Conservation (phyloP, 2,797 vertebrate species). For the Cichlasoma orientale region DNA sequence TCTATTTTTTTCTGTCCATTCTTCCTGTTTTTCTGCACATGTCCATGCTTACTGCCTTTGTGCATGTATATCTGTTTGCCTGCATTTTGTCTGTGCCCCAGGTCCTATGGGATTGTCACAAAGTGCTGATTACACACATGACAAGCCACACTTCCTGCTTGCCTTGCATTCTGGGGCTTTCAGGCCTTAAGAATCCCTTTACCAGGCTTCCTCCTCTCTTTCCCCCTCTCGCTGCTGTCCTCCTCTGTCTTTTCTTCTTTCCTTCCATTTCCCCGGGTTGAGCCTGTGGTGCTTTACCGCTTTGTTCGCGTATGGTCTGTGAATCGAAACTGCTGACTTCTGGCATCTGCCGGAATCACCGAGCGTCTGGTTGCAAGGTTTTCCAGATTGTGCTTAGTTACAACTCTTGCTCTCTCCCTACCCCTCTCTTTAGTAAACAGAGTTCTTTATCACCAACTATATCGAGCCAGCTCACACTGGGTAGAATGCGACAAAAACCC, state of each 20-base stretch:
- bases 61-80: slow-evolving; percentile 65
- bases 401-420: slow-evolving; percentile 21
- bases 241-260: slow-evolving; percentile 50
- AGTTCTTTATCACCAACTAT: slow-evolving; percentile 57
- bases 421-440: slow-evolving; percentile 52
- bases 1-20: slow-evolving; percentile 22
- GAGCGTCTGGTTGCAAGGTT: slow-evolving; percentile 49
- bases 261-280: slow-evolving; percentile 50
- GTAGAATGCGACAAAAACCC: slow-evolving; percentile 56
- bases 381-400: slow-evolving; percentile 62
- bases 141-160: slow-evolving; percentile 82
- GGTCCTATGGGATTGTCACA: slow-evolving; percentile 78
- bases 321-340: slow-evolving; percentile 74
- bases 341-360: slow-evolving; percentile 59
- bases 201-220: slow-evolving; percentile 66
- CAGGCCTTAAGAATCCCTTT: slow-evolving; percentile 76
- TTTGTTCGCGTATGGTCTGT: slow-evolving; percentile 31
- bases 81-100: slow-evolving; percentile 66
- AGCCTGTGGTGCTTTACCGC: slow-evolving; percentile 61
- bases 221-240: slow-evolving; percentile 46
- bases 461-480: slow-evolving; percentile 53
- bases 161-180: slow-evolving; percentile 81
- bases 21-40: slow-evolving; percentile 41
- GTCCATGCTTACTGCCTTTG: slow-evolving; percentile 41
- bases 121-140: slow-evolving; percentile 83